phyloP scores from a whole-genome alignment of 2,797 vertebrate genomes.

The Rhynchotus rufescens region DNA sequence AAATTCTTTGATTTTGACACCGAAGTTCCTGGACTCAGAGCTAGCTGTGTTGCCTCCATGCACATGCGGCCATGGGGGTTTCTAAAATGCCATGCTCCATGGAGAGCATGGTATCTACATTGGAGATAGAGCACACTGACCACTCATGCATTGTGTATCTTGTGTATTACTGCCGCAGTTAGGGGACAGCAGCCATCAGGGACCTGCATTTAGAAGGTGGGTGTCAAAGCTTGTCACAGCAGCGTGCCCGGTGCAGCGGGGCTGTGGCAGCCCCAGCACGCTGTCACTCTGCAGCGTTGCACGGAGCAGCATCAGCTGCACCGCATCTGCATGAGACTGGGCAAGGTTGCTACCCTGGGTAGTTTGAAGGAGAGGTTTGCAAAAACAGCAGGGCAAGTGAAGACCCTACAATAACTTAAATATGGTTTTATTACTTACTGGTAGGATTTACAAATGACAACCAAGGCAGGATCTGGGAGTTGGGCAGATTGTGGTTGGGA shows the following conservation, averaged over 20 bases:
- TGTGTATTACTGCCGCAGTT: not conserved
- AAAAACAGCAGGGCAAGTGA: not conserved
- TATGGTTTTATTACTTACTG: fast-evolving
- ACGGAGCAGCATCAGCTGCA: not conserved
- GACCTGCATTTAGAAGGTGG: not conserved
- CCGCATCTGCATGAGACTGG: not conserved
- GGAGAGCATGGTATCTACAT: not conserved
- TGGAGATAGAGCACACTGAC: not conserved
- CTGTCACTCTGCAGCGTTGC: too few relatives aligned
- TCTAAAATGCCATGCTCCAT: not conserved
- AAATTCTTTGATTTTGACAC: not conserved
- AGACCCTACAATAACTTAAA: not conserved
- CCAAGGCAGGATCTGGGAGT: not conserved
- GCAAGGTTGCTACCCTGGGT: not conserved
- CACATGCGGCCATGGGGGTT: fast-evolving
- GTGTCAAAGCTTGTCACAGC: not conserved
- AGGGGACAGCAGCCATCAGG: fast-evolving
- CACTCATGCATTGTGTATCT: not conserved
- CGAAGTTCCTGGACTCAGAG: not conserved
- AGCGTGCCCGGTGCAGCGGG: not conserved
- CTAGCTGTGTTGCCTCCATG: not conserved
- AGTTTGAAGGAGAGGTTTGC: not conserved
- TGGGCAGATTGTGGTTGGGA: not conserved
- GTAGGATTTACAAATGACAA: not conserved
- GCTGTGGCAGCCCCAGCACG: not conserved